phyloP scores from a whole-genome alignment of 1,140 invertebrate genomes.

The Drosophila mojavensis region DNA sequence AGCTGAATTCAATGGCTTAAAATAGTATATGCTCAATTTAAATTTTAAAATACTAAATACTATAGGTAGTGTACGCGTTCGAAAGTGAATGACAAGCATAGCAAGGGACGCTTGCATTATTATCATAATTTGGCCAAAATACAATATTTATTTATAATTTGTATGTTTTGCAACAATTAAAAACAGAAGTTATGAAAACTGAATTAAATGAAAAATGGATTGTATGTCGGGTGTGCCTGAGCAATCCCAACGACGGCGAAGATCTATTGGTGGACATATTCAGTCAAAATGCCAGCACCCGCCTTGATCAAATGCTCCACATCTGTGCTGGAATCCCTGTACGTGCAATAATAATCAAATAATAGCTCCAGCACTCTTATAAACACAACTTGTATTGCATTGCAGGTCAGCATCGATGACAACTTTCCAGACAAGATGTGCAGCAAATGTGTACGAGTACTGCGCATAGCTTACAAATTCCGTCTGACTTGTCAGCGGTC shows the following conservation, averaged over 20 bases:
- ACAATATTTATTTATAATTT: constrained; percentile 17
- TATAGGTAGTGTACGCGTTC: not conserved
- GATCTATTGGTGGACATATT: constrained; percentile 85
- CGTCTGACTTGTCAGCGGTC: constrained; percentile 68
- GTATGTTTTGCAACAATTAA: constrained; percentile 11
- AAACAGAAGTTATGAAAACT: constrained; percentile 56
- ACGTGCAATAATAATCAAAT: constrained; percentile 2
- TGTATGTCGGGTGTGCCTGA: constrained; percentile 86
- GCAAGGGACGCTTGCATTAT: constrained; percentile 38
- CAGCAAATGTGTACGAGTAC: constrained; percentile 53
- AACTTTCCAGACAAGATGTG: constrained; percentile 77
- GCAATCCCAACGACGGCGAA: constrained; percentile 69
- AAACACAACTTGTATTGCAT: not conserved
- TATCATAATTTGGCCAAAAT: constrained; percentile 34
- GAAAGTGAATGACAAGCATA: constrained; percentile 31
- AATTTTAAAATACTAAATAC: constrained; percentile 31
- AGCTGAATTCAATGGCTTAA: not conserved
- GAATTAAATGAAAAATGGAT: constrained; percentile 85
- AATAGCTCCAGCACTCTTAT: not conserved
- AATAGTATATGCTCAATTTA: not conserved
- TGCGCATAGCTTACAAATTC: constrained; percentile 65
- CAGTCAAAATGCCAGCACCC: constrained; percentile 84
- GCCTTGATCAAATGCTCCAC: constrained; percentile 85
- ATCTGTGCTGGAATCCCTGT: constrained; percentile 71
- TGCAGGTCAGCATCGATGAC: constrained; percentile 63